Evolutionary conservation across 2,797 vertebrate species (phyloP), one percentile per base, ranked within the genome.

Genomic region (Ataeniobius toweri): DNA sequence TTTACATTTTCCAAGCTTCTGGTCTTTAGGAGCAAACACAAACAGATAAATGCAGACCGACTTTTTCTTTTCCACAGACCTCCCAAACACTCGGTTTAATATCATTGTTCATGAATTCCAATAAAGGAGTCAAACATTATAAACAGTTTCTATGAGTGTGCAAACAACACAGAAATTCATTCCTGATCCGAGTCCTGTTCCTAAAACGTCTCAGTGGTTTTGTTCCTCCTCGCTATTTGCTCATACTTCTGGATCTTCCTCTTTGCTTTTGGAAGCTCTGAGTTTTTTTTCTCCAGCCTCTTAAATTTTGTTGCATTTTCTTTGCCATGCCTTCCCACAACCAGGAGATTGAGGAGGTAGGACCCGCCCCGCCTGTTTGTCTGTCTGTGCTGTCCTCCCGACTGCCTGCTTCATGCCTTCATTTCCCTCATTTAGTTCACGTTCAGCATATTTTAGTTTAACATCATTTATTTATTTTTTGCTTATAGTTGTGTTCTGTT

Each of bases 331-430:
- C 95, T 97, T 96, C 97, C 96, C 96, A 96, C 94, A 92, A 79
- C 89, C 91, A 99, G 98, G 98, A 99, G 96, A 98, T 99, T 95
- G 96, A 98, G 96, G 98, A 99, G 98, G 97, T 99, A 99, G 97
- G 97, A 97, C 91, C 86, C 87, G 81, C 82, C 74, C 76, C 31
- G 48, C 69, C 76, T 73, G 75, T 83, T 50, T 73, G 69, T 69
- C 59, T 71, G 58, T 83, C 51, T 14, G 44, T 75, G 44, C 61
- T 28, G 65, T 70, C 73, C 48, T 46, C 39, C 76, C 50, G 31
- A 50, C 73, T 69, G 77, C 81, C 78, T 82, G 85, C 80, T 81
- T 79, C 70, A 56, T 73, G 51, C 75, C 74, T 78, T 75, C 1
- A 26, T n/a, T 84, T 81, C 77, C 84, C 61, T 85, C 39, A 0